These are phyloP conservation scores for Podargus strigoides DNA, from an alignment of 2,797 vertebrate genomes.

Conservation along the genomic window DNA sequence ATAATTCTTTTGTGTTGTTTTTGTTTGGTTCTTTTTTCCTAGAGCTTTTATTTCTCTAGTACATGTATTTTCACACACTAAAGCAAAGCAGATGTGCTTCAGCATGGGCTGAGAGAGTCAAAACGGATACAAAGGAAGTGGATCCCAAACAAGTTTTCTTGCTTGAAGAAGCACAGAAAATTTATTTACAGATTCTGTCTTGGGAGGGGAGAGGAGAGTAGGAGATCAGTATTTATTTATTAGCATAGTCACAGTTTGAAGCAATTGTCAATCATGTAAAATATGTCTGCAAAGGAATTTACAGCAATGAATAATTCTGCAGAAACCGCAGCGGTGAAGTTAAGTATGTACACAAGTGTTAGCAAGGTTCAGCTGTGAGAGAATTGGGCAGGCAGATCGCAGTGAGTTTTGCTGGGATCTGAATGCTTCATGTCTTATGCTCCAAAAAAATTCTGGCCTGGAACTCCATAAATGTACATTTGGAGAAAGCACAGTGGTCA, in stretches of 20 bases:
- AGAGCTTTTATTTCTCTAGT: background rate
- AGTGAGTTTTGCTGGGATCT: background rate
- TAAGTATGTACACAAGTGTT: background rate
- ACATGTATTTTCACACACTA: background rate
- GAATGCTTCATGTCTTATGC: background rate
- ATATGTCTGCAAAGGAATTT: background rate
- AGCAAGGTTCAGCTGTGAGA: background rate
- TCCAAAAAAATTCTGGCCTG: constrained; percentile 7
- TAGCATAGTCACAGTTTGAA: background rate
- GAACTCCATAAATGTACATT: background rate
- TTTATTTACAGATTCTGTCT: background rate
- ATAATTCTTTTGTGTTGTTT: background rate
- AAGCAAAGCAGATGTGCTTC: background rate
- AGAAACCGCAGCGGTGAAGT: background rate
- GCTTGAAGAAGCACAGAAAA: background rate
- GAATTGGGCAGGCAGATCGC: background rate
- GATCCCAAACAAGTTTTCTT: background rate
- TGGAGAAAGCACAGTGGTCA: background rate
- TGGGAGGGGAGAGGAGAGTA: no score
- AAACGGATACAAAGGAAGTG: background rate
- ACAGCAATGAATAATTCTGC: background rate
- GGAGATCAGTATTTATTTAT: background rate
- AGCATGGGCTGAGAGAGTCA: background rate
- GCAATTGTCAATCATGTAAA: background rate
- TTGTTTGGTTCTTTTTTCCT: background rate